Conservation (phyloP, 2,888 invertebrate genomes). For the Apodemia duryi region DNA sequence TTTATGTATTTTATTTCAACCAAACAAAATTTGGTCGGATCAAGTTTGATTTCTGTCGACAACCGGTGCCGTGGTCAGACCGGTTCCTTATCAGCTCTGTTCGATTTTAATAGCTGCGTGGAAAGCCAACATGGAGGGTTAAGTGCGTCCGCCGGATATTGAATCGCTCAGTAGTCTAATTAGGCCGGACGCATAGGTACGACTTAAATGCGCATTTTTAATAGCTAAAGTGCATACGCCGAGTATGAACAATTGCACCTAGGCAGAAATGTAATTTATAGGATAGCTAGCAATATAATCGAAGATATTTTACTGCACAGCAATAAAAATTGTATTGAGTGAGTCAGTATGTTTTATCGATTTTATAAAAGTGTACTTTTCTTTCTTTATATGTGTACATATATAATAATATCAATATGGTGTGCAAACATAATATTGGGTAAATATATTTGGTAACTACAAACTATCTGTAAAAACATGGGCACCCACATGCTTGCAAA, state of each 20-base stretch:
- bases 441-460: too few relatives aligned
- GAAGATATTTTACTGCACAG: too few relatives aligned
- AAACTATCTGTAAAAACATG: too few relatives aligned
- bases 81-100: conserved; percentile 5
- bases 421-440: too few relatives aligned
- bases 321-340: too few relatives aligned
- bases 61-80: not conserved
- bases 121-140: conserved; percentile 4
- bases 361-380: too few relatives aligned
- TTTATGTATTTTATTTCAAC: not conserved
- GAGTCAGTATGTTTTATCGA: too few relatives aligned
- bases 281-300: too few relatives aligned
- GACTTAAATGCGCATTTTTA: not conserved
- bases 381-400: too few relatives aligned
- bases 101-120: conserved; percentile 5
- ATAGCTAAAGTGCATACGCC: not conserved
- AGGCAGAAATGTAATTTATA: not conserved
- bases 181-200: not conserved
- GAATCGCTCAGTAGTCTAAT: not conserved
- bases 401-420: too few relatives aligned
- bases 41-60: conserved; percentile 5
- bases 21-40: conserved; percentile 1
- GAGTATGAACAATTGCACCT: not conserved
- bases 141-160: conserved; percentile 15
- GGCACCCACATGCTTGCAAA: too few relatives aligned